Conservation (phyloP, 2,797 vertebrate genomes). For the Anabas testudineus region DNA sequence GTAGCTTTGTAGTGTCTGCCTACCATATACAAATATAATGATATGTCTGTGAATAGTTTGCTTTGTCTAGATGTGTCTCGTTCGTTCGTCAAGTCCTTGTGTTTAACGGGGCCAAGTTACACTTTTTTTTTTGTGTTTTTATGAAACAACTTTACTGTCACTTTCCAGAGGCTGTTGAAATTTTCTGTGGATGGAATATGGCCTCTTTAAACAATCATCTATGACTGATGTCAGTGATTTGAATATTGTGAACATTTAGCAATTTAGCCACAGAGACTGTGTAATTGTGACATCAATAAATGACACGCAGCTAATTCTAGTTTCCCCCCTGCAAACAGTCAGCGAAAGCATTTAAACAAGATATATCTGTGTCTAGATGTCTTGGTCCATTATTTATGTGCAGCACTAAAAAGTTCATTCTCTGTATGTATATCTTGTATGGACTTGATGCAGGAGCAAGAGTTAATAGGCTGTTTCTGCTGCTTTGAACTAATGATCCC, state of each 20-base stretch:
- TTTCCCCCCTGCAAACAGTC: slow-evolving; percentile 3
- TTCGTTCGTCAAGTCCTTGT: background rate
- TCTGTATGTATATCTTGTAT: background rate
- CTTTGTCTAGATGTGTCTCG: background rate
- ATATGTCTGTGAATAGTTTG: background rate
- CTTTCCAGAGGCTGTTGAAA: too few relatives aligned
- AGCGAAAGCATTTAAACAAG: slow-evolving; percentile 17
- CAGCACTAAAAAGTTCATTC: background rate
- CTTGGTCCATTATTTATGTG: background rate
- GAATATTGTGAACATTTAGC: too few relatives aligned
- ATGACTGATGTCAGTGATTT: background rate
- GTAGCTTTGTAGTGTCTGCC: background rate
- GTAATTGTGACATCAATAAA: background rate
- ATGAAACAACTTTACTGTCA: too few relatives aligned
- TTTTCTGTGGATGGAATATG: too few relatives aligned
- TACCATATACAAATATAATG: background rate
- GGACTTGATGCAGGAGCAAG: background rate
- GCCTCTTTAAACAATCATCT: too few relatives aligned
- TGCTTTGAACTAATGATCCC: slow-evolving; percentile 48
- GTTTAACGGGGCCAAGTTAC: background rate
- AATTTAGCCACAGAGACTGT: too few relatives aligned
- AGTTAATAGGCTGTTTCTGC: slow-evolving; percentile 9
- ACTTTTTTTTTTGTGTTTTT: too few relatives aligned
- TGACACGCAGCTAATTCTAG: background rate
- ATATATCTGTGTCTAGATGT: too few relatives aligned